Conservation (phyloP, 2,797 vertebrate species). For the Yasuhikotakia modesta region DNA sequence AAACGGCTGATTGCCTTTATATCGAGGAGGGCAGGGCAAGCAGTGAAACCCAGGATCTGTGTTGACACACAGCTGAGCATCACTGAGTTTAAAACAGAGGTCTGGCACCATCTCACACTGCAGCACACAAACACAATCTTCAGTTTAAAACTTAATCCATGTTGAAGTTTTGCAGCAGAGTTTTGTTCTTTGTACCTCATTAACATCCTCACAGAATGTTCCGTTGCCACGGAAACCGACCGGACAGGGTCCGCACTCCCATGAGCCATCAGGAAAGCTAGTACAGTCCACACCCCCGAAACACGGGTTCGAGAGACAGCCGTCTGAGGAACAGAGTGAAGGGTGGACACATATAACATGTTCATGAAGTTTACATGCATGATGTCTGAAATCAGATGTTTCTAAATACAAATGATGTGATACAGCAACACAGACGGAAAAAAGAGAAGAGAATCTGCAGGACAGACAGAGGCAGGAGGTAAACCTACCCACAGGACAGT, state of each 20-base stretch:
- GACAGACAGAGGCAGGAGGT: too few relatives aligned
- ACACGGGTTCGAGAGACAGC: slow-evolving; percentile 95
- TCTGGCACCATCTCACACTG: slow-evolving; percentile 92
- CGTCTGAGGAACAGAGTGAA: slow-evolving; percentile 77
- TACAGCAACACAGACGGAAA: too few relatives aligned
- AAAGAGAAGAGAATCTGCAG: too few relatives aligned
- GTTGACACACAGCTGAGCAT: slow-evolving; percentile 86
- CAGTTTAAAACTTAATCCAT: not conserved
- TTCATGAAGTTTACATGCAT: not conserved
- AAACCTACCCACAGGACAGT: slow-evolving; percentile 88
- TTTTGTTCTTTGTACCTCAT: slow-evolving; percentile 82
- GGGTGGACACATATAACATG: not conserved
- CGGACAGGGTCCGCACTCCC: slow-evolving; percentile 94
- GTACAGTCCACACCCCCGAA: slow-evolving; percentile 91
- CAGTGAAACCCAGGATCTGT: slow-evolving; percentile 96
- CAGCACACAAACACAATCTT: slow-evolving; percentile 13
- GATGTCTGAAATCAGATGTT: too few relatives aligned
- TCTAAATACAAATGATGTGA: too few relatives aligned
- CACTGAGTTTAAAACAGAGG: slow-evolving; percentile 86
- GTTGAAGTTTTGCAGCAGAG: not conserved
- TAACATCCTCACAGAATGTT: slow-evolving; percentile 89
- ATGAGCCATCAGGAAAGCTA: slow-evolving; percentile 92
- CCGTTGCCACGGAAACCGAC: slow-evolving; percentile 92
- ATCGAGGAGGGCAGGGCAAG: slow-evolving; percentile 91
- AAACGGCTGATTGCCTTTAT: slow-evolving; percentile 92